Conservation (phyloP, 2,797 vertebrate species). For the Cuniculus paca region DNA sequence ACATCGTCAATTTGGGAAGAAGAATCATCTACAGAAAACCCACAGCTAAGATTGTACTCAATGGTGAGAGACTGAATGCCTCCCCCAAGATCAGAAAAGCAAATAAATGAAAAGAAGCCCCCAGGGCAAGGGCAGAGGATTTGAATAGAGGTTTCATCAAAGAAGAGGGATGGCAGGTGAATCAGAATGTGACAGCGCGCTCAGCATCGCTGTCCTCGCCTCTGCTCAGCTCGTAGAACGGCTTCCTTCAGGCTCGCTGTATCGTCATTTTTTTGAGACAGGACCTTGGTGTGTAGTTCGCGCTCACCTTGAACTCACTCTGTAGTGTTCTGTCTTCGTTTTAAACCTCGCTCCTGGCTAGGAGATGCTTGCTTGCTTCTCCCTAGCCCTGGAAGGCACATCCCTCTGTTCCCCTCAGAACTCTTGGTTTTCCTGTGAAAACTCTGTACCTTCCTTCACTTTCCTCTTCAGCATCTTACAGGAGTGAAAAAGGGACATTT, state of each 20-base stretch:
- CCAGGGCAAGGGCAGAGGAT: not conserved
- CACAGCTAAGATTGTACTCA: not conserved
- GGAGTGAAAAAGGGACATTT: not conserved
- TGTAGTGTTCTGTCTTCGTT: not conserved
- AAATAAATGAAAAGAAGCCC: not conserved
- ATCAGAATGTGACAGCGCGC: fast-evolving
- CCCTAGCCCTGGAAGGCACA: not conserved
- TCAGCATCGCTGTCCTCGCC: not conserved
- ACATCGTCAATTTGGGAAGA: not conserved
- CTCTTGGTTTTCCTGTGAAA: not conserved
- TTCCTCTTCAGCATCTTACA: not conserved
- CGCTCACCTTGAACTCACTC: not conserved
- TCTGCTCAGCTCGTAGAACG: fast-evolving
- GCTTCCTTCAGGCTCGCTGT: not conserved
- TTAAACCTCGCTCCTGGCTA: not conserved
- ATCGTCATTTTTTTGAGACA: not conserved
- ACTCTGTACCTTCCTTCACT: not conserved
- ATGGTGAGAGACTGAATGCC: not conserved
- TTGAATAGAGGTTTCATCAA: not conserved
- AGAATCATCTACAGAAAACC: not conserved
- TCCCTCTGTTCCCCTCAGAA: not conserved
- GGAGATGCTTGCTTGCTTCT: not conserved
- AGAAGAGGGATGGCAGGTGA: too few relatives aligned
- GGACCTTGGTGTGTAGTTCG: not conserved
- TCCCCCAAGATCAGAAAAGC: not conserved